Percentiles rank a stretch among this genome's conserved stretches.
phyloP scores from a whole-genome alignment of 2,888 invertebrate genomes.

The Epirrita christyi region DNA sequence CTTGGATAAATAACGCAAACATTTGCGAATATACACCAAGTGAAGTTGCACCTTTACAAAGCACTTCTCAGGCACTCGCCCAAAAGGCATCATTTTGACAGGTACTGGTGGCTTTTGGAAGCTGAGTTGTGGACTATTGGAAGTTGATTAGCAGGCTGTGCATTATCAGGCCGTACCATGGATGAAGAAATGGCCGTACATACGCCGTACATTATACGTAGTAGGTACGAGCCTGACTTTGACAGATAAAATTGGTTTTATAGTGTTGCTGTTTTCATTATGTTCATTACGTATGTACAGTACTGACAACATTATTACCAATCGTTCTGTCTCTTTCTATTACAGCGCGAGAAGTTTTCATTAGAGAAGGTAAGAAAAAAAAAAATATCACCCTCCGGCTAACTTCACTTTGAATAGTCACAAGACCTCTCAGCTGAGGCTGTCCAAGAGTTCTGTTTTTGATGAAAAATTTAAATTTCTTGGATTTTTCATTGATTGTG shows the following conservation, averaged over 20 bases:
- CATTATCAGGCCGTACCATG: no score
- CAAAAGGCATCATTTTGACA: no score
- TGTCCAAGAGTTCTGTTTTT: constrained; percentile 62
- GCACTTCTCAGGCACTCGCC: no score
- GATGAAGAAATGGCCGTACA: no score
- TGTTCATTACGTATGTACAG: constrained; percentile 35
- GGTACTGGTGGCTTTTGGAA: no score
- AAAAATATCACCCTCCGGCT: constrained; percentile 41
- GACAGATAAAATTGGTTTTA: constrained; percentile 14
- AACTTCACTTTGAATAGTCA: constrained; percentile 75
- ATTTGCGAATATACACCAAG: no score
- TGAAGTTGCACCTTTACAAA: no score
- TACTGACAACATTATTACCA: constrained; percentile 55
- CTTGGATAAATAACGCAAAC: no score
- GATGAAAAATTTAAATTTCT: constrained; percentile 52
- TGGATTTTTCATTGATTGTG: constrained; percentile 50
- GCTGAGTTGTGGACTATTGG: no score
- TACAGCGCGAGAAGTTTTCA: constrained; percentile 59
- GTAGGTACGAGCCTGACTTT: no score
- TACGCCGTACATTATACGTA: no score
- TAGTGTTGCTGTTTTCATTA: constrained; percentile 34
- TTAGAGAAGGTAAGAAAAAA: constrained; percentile 76
- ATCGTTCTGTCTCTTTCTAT: constrained; percentile 64
- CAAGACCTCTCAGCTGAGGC: constrained; percentile 85
- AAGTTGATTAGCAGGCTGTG: no score